Conservation (phyloP, 2,797 vertebrate genomes). For the Orientallactaga sibirica region DNA sequence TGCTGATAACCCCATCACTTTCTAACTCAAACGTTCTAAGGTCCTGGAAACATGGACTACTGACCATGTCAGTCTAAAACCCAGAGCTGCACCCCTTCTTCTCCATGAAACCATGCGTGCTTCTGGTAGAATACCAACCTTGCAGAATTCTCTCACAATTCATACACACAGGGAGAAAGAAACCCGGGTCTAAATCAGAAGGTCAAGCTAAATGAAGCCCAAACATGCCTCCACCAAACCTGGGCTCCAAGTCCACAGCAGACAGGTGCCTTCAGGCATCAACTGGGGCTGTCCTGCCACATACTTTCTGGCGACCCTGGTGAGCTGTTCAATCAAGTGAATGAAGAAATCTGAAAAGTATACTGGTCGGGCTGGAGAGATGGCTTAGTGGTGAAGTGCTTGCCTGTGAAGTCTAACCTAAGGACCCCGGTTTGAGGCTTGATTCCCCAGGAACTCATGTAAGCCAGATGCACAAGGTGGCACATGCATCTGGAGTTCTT, state of each 20-base stretch:
- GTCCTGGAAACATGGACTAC: not conserved
- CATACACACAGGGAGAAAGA: not conserved
- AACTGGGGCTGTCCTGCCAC: not conserved
- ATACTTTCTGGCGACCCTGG: constrained; percentile 12
- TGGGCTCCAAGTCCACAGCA: not conserved
- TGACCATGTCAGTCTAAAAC: not conserved
- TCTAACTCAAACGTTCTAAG: not conserved
- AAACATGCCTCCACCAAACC: not conserved
- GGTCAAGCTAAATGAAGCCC: constrained; percentile 36
- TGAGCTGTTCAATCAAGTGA: constrained; percentile 27
- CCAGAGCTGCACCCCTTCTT: not conserved
- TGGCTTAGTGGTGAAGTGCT: no score
- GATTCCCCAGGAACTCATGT: no score
- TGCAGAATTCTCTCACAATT: constrained; percentile 56
- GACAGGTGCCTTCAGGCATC: not conserved
- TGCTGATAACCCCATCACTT: not conserved
- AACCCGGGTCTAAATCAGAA: constrained; percentile 53
- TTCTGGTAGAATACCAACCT: not conserved
- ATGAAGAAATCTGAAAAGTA: constrained; percentile 8
- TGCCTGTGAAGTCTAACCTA: no score
- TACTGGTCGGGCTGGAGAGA: no score
- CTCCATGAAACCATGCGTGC: not conserved
- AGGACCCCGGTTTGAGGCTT: no score
- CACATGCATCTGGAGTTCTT: no score
- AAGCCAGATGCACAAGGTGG: no score